Base-by-base conservation (phyloP, 2,888 invertebrate genomes). In the Phragmatobia fuliginosa region DNA sequence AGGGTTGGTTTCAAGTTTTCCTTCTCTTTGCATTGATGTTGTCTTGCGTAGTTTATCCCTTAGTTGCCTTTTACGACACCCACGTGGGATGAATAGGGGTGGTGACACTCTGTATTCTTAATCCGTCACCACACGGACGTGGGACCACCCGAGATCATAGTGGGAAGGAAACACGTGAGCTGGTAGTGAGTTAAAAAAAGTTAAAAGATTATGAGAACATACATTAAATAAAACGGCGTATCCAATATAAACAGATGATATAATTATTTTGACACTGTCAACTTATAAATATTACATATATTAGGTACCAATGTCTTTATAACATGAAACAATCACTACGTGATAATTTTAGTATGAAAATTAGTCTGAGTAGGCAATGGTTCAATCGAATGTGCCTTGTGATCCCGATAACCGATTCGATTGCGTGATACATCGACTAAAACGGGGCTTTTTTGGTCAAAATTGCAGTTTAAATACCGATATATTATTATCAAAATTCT, bases 241-340 rank as follows among this genome's bases (percentile, higher is more conserved):
- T 72, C 85, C 85, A 88, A 87, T 92, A 92, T 89, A 93, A 94
- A 94, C 92, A 91, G 92, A 91, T 90, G 77, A 90, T 94, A 93
- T 92, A 91, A 90, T 92, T 91, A 92, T 90, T 91, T 94, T 92
- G 93, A 94, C 94, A 94, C 91, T 83, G 94, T 93, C 94, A 94
- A 93, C 89, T 92, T 92, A 91, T 88, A 91, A 85, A 86, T 87
- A 87, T 80, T 84, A 85, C 81, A 85, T 75, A 81, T 84, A 81
- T 80, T 84, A 86, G 83, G 86, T 92, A 92, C 89, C 89, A 88
- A 91, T 82, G 79, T 88, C 80, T 86, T 85, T 83, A 82, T 77
- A 88, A 87, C 84, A 87, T 81, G 80, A 77, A 83, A 80, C 81
- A 70, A 83, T 84, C 81, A 85, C 80, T 85, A 86, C 70, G 83